Evolutionary conservation across 2,113 vertebrate species (phyloP), one percentile per base, ranked within the genome.

Genomic region (Grallaria varia): DNA sequence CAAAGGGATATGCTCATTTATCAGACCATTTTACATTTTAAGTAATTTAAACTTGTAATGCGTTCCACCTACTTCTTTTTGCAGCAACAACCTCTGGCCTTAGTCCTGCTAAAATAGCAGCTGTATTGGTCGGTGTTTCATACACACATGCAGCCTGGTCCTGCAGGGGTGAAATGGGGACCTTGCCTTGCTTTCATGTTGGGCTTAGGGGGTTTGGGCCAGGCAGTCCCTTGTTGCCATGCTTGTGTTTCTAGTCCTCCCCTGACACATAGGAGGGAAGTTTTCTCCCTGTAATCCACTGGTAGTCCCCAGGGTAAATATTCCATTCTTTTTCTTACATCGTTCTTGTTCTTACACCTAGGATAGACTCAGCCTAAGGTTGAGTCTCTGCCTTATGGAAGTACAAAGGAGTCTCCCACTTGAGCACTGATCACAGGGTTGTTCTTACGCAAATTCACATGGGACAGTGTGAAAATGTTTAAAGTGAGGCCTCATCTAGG

Each of bases 301-400:
- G 45, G 15, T 44, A 84, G 11, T 27, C 21, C 30, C 80, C 37
- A n/a, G 64, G 52, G 22, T 58, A 81, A 77, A 50, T 69, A 50
- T 31, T 42, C 13, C 23, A 4, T 12, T 60, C 3, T 37, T 58
- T 53, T 88, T 56, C 45, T 81, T 68, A 27, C 20, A 17, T 9
- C 0, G 4, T 14, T 60, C 3, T 40, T 58, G 44, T 88, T 64
- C 45, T 81, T 64, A 33, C 20, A 17, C 13, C 0, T 0, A 72
- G 69, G 33, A 52, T 79, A 87, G 87, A 71, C 74, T 87, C 37
- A 60, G 75, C 62, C 88, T 85, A n/a, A 82, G 75, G 71, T 33
- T 82, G n/a, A 89, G 69, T 87, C 73, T 89, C 71, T 45, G 20
- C 11, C 2, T 55, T 78, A 68, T n/a, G 81, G 81, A 95, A 93